Conservation (phyloP, 2,888 invertebrate genomes). For the Coelinius sp. region DNA sequence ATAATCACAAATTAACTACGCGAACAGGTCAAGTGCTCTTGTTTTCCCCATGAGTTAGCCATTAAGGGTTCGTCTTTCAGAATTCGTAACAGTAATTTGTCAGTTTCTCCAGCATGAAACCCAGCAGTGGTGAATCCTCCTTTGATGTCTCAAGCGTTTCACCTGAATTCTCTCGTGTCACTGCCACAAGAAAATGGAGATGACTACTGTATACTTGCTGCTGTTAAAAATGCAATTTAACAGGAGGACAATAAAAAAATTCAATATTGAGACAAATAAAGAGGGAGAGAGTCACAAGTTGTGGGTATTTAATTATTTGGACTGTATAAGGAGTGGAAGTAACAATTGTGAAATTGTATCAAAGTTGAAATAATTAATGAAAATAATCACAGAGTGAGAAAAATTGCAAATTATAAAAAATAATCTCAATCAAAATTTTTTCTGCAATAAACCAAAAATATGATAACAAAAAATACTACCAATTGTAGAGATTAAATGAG, state of each 20-base stretch:
- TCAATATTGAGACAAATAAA: neutral
- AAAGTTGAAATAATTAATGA: too few relatives aligned
- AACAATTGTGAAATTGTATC: too few relatives aligned
- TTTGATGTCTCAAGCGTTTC: slow-evolving; percentile 20
- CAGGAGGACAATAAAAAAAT: neutral
- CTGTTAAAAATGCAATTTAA: neutral
- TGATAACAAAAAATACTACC: neutral
- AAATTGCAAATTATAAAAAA: neutral
- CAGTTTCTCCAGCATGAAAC: neutral
- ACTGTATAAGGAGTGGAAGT: neutral
- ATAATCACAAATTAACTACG: neutral
- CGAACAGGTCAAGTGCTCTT: neutral
- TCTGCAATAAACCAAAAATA: neutral
- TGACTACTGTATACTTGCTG: neutral
- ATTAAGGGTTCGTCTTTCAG: slow-evolving; percentile 15
- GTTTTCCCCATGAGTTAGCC: neutral
- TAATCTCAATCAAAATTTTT: neutral
- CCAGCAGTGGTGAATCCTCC: neutral
- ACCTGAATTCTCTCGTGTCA: neutral
- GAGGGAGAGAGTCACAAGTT: neutral
- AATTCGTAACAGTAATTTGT: slow-evolving; percentile 13
- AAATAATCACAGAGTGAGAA: neutral
- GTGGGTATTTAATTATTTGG: neutral
- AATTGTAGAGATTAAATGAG: neutral
- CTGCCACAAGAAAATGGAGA: neutral